Percentiles rank a stretch among this genome's conserved stretches.
These are phyloP conservation scores for Teleopsis dalmanni DNA, from an alignment of 1,140 invertebrate genomes.

Conservation along the genomic window DNA sequence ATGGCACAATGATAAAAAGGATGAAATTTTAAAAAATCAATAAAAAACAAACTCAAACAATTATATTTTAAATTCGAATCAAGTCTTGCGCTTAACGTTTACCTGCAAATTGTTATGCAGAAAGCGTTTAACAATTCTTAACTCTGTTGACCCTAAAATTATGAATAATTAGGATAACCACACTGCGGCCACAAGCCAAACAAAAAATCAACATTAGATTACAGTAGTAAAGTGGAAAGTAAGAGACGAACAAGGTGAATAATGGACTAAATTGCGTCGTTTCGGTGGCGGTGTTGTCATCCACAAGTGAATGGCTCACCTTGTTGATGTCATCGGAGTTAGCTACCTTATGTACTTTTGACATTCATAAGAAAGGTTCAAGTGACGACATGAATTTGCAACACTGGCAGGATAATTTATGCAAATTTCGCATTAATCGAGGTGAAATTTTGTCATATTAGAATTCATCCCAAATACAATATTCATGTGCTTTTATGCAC, in stretches of 20 bases:
- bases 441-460: slow-evolving; percentile 20
- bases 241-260: too few species aligned
- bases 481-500: background rate
- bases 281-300: too few species aligned
- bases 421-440: slow-evolving; percentile 45
- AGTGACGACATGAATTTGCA: slow-evolving; percentile 39
- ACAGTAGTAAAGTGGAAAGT: background rate
- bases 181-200: slow-evolving; percentile 39
- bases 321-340: too few species aligned
- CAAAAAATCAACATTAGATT: slow-evolving; percentile 5
- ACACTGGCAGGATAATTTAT: slow-evolving; percentile 45
- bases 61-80: background rate
- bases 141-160: slow-evolving; percentile 27
- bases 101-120: slow-evolving; percentile 26
- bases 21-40: background rate
- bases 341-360: too few species aligned
- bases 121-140: slow-evolving; percentile 21
- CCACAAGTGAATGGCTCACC: too few species aligned
- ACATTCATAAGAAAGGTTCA: too few species aligned
- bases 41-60: slow-evolving; percentile 2
- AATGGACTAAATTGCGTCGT: too few species aligned
- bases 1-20: too few species aligned
- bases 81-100: too few species aligned
- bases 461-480: slow-evolving; percentile 5
- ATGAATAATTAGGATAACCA: slow-evolving; percentile 37